Base-by-base conservation (phyloP, 2,797 vertebrate genomes). In the Neoniphon sammara region DNA sequence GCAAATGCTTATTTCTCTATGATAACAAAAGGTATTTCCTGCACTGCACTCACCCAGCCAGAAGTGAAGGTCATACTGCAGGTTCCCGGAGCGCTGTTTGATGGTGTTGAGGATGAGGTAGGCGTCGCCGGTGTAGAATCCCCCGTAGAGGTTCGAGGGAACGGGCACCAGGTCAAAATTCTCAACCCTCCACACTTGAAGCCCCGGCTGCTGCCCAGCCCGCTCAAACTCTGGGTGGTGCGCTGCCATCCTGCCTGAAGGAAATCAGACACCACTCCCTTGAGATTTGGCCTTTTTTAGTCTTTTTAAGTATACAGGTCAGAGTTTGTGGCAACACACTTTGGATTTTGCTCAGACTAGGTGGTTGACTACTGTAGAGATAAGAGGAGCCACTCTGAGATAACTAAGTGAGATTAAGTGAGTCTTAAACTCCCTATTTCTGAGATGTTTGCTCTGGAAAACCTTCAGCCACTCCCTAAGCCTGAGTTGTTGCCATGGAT, bases 181-280 rank as follows among this genome's bases (percentile, higher is more conserved):
- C 92, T 99, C 98, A 1, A 99, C 93, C 60, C 98, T 95, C 98
- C 98, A 99, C 75, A 99, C 95, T 93, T 99, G 98, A 60, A 99
- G 96, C 55, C 98, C 98, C 0, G 96, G 91, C 20, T 95, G 89
- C 91, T 95, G 92, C 50, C 98, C 98, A 0, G 98, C 98, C 82
- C 91, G 94, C 49, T 96, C 86, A 54, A 99, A 99, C 91, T 99
- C 96, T 0, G 96, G 90, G 90, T 99, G 97, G 1, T 96, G 91
- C 78, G 94, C 84, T 81, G 90, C 95, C 98, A 99, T 99, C 80
- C 89, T 96, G 93, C 89, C 88, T 88, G 76, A 71, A 18, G 64
- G 8, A 14, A 78, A 53, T 12, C 18, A 47, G 20, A 31, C 12
- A 76, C 20, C 27, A 74, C 64, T 64, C 62, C 47, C 30, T 50